Conservation (phyloP, 2,797 vertebrate genomes). For the Thunnus albacares region DNA sequence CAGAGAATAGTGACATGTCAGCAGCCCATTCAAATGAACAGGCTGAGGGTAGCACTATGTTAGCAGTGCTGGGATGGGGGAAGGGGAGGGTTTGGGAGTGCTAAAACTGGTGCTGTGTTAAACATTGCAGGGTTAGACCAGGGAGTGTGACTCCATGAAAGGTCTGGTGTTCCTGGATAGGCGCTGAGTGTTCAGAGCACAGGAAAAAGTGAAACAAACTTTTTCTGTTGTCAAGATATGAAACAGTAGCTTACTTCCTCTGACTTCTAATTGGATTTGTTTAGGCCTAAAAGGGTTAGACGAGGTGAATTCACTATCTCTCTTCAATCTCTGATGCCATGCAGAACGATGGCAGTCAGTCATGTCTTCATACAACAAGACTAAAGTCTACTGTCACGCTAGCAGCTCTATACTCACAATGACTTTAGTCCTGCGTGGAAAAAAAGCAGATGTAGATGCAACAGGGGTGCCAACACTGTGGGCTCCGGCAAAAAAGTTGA, state of each 20-base stretch:
- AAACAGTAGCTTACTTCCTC: not conserved
- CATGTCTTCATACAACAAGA: not conserved
- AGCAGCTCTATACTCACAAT: too few relatives aligned
- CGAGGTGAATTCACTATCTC: not conserved
- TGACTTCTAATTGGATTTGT: conserved; percentile 4
- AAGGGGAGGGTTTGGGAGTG: conserved; percentile 46
- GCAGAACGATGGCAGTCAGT: not conserved
- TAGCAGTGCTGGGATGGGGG: conserved; percentile 67
- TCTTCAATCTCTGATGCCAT: not conserved
- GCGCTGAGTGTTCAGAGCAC: conserved; percentile 30
- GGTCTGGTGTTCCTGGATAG: conserved; percentile 66
- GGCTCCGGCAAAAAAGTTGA: not conserved
- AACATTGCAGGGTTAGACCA: conserved; percentile 66
- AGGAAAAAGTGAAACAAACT: conserved; percentile 10
- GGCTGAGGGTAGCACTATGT: conserved; percentile 88
- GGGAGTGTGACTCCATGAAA: conserved; percentile 68
- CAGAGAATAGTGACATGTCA: conserved; percentile 89
- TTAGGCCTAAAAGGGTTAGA: not conserved
- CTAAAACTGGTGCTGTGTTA: conserved; percentile 76
- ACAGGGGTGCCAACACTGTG: not conserved
- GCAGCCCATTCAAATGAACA: conserved; percentile 88
- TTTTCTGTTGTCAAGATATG: conserved; percentile 17
- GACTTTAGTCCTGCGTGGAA: too few relatives aligned
- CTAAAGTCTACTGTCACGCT: too few relatives aligned
- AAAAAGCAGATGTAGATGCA: not conserved